Conservation (phyloP, 2,797 vertebrate species). For the Meriones psammophilus region DNA sequence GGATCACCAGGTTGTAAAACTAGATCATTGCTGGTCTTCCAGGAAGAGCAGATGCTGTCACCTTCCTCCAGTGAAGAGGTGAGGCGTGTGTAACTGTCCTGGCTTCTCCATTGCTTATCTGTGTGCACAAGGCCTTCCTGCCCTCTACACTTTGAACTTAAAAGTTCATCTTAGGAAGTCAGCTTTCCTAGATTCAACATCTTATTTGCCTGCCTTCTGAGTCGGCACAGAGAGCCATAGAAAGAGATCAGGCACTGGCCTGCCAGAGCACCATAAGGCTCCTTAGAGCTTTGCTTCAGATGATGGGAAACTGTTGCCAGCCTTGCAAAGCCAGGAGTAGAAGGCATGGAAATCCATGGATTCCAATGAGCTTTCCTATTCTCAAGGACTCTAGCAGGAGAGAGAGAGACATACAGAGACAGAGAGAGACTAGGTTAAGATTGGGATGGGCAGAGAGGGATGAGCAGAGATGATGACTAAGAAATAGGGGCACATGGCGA, state of each 20-base stretch:
- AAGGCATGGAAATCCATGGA: neutral
- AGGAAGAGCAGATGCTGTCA: neutral
- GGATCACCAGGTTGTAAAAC: no score
- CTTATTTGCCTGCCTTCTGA: neutral
- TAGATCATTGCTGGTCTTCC: no score
- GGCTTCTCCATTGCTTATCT: neutral
- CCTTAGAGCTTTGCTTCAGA: neutral
- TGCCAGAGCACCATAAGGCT: neutral
- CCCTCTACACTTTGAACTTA: neutral
- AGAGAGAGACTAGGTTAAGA: slow-evolving; percentile 7
- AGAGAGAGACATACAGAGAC: neutral
- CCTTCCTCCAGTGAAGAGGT: neutral
- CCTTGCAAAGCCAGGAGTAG: neutral
- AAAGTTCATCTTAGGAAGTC: slow-evolving; percentile 2
- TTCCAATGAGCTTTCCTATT: neutral
- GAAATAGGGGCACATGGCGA: neutral
- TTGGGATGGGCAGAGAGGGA: neutral
- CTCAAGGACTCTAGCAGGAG: neutral
- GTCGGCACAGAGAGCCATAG: no score
- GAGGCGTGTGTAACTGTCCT: neutral
- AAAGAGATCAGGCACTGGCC: neutral
- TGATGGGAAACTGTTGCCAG: neutral
- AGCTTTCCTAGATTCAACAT: neutral
- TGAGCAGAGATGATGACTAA: neutral
- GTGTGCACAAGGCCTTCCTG: neutral